Evolutionary conservation across 1,140 invertebrate genomes (phyloP), one percentile per base, ranked within the genome.

Genomic region (Lordiphosa mommai): DNA sequence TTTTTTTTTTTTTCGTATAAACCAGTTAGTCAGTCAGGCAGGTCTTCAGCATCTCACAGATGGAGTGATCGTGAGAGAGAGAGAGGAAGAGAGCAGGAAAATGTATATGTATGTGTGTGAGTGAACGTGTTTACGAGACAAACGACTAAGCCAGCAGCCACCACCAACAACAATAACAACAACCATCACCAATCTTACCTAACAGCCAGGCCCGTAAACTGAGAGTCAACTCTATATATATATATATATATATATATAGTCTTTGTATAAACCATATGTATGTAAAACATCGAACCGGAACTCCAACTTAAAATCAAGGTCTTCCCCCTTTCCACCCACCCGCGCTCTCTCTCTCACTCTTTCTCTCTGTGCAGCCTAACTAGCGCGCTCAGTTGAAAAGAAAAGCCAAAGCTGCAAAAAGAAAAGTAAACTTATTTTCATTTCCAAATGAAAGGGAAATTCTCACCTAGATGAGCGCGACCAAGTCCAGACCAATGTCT

Each of bases 381-480:
- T 5, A 4, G 3, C 1, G 20, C 20, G 6, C 20, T 23, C 4
- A 23, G 4, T 23, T 23, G 20, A 23, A 60, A 33, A 50, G 57
- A 50, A 36, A 47, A 48, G 56, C 61, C 64, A 49, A 40, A 27
- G 23, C 23, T 27, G 69, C 55, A 49, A 53, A 72, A 74, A 68
- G 76, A 86, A 85, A 80, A 85, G 80, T 73, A 86, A 86, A 86
- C 69, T 68, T 79, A 86, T 87, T 87, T 87, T 87, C 84, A 74
- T 87, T 87, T 86, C 87, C 84, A 87, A 86, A 87, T 87, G 84
- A 87, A 87, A 87, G 84, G 84, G 84, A 87, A 87, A 87, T 84
- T 87, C 84, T 87, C 84, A 82, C 73, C 77, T 70, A 84, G 79
- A 77, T 76, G 68, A 69, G 67, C 65, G 46, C 44, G 50, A 46